phyloP scores from a whole-genome alignment of 1,140 invertebrate species.

The Drosophila teissieri region DNA sequence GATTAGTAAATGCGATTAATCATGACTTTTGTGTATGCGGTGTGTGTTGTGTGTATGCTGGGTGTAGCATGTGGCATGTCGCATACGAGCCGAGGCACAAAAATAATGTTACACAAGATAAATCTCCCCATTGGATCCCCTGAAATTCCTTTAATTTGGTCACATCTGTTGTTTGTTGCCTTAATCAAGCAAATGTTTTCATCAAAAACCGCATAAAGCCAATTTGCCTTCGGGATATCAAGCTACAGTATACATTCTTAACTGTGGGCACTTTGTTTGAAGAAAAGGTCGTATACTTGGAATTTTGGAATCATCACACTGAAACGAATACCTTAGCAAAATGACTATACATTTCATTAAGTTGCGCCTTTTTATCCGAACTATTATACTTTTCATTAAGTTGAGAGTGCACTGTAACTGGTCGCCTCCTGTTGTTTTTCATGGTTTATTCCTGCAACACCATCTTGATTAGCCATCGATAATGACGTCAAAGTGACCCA shows the following conservation, averaged over 20 bases:
- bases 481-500: conserved; percentile 50
- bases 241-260: not conserved
- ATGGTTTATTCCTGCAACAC: not conserved
- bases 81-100: conserved; percentile 1
- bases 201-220: conserved; percentile 39
- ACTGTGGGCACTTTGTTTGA: not conserved
- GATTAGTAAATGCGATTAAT: conserved; percentile 81
- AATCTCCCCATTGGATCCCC: conserved; percentile 14
- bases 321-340: too few species aligned
- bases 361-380: too few species aligned
- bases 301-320: too few species aligned
- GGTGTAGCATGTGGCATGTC: conserved; percentile 52
- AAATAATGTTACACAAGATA: conserved; percentile 40
- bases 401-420: not conserved
- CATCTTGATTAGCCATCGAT: conserved; percentile 44
- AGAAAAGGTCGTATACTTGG: not conserved
- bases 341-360: too few species aligned
- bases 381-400: not conserved
- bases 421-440: conserved; percentile 25
- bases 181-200: conserved; percentile 57
- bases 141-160: conserved; percentile 9
- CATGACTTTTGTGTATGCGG: conserved; percentile 42
- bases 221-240: conserved; percentile 41
- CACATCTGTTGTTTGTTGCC: conserved; percentile 35
- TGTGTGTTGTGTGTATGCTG: conserved; percentile 18